Evolutionary conservation across 37 sponge, comb jelly and placozoan species (phyloP).

Genomic region (Bolinopsis microptera): DNA sequence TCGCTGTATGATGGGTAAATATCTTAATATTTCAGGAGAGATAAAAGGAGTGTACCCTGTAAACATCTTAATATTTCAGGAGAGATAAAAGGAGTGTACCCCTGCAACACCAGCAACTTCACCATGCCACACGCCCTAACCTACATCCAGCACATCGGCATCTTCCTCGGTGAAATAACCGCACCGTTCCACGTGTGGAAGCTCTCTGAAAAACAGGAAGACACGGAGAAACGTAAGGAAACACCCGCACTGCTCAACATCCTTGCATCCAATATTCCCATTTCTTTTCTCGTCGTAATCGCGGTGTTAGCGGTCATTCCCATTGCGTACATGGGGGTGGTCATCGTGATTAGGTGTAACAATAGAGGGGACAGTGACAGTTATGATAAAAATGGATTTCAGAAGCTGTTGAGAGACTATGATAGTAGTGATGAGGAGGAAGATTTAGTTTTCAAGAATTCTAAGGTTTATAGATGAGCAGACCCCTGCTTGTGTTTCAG

Average conservation of each 20-base stretch:
- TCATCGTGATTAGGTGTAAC: constrained; percentile 2
- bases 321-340: background rate
- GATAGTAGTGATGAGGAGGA: constrained; percentile 65
- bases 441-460: constrained; percentile 56
- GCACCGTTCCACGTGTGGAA: constrained; percentile 28
- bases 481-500: background rate
- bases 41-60: constrained; percentile 15
- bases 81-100: background rate
- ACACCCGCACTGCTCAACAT: background rate
- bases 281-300: background rate
- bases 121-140: constrained; percentile 34
- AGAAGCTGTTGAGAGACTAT: constrained; percentile 57
- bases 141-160: background rate
- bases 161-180: constrained; percentile 13
- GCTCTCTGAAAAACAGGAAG: background rate
- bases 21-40: background rate
- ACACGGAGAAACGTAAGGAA: background rate
- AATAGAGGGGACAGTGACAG: background rate
- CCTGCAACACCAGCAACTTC: background rate
- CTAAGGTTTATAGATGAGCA: background rate
- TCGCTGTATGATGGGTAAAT: too few relatives aligned
- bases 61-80: background rate
- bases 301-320: background rate
- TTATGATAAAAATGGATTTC: constrained; percentile 6
- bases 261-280: background rate